Base-by-base conservation (phyloP, 1,140 invertebrate species). In the Gonatopus flavifemur region DNA sequence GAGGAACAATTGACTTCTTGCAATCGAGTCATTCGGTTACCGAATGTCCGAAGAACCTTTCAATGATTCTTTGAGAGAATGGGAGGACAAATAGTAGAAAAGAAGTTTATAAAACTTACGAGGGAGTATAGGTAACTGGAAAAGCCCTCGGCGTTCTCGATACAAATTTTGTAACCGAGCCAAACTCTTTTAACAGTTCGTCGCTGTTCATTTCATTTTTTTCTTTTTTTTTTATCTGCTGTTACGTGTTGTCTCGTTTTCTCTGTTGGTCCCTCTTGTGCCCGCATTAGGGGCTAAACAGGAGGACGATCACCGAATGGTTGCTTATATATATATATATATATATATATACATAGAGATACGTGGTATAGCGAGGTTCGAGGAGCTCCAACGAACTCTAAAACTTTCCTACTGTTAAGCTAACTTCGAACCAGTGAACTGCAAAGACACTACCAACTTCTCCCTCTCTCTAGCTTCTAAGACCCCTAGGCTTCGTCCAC, bases 111-210 rank as follows among this genome's bases (percentile, higher is more conserved):
- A n/a, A n/a, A n/a, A n/a, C n/a, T n/a, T n/a, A n/a, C n/a, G n/a
- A n/a, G n/a, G n/a, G n/a, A 9, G 28, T 3, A 12, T n/a, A 15
- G 13, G 12, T 20, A 22, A 2, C 19, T 24, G 16, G 31, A 37
- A 39, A 13, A 13, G 25, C 36, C 36, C n/a, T 40, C 21, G 32
- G 44, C 12, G 18, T n/a, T n/a, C 42, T 40, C 53, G 61, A 57
- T 58, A 67, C 52, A 52, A 59, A 67, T 66, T 66, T 67, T 64
- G 65, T 62, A 66, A 66, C 55, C 52, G 57, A 59, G 59, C 59
- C 67, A 61, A 69, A 68, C 57, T 69, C 59, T 67, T 67, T 68
- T 62, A 68, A 55, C 62, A 57, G 64, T 63, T 66, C 54, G 42
- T 44, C 42, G 39, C 37, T 32, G 25, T 35, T 35, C 41, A 43